phyloP scores from a whole-genome alignment of 2,113 vertebrate species.

The Excalfactoria chinensis region DNA sequence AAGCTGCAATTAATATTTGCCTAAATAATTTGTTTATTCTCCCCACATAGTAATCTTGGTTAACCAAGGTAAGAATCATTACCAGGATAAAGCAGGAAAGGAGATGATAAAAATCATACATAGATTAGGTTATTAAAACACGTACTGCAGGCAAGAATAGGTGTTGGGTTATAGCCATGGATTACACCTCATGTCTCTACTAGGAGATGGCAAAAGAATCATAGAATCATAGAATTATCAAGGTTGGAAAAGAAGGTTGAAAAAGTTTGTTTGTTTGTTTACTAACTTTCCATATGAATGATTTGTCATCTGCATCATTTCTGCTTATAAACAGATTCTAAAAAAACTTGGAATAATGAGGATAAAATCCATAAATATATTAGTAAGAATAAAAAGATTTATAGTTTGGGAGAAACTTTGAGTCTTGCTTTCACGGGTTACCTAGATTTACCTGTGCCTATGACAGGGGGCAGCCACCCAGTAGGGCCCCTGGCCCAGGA shows the following conservation, averaged over 20 bases:
- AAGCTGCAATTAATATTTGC: not conserved
- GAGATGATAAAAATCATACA: not conserved
- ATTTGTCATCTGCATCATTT: not conserved
- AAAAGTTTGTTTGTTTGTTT: no score
- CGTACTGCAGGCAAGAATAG: not conserved
- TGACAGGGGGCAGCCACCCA: no score
- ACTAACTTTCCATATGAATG: no score
- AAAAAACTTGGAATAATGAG: not conserved
- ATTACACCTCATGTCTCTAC: fast-evolving
- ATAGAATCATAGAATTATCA: no score
- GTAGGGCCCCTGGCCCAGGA: no score
- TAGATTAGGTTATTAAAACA: not conserved
- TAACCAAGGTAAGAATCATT: not conserved
- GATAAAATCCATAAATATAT: not conserved
- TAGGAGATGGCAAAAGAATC: not conserved
- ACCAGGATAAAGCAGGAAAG: not conserved
- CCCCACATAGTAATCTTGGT: no score
- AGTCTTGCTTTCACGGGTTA: no score
- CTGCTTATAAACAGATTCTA: not conserved
- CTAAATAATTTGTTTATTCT: not conserved
- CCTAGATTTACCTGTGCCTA: no score
- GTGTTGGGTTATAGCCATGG: not conserved
- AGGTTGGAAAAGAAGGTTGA: no score
- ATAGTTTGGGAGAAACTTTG: not conserved
- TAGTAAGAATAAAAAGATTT: not conserved